Percentiles rank a stretch among this genome's conserved stretches.
Conservation (phyloP, 2,797 vertebrate species). For the Enteromius treurensis region DNA sequence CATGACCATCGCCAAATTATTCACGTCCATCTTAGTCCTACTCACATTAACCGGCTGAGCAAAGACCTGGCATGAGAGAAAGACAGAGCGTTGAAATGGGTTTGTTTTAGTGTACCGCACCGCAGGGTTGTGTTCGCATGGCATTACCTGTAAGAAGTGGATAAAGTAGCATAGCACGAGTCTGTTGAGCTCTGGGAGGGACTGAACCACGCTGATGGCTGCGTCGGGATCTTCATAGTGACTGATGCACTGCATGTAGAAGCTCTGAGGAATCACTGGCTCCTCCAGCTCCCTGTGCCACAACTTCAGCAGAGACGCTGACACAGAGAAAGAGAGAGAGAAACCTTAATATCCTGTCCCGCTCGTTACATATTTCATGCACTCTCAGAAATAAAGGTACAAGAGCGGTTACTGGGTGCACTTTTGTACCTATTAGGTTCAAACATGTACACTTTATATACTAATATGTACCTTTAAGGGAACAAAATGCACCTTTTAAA, state of each 20-base stretch:
- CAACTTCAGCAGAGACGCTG: constrained; percentile 81
- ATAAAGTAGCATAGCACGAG: constrained; percentile 85
- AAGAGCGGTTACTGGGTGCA: too few relatives aligned
- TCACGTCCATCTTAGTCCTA: constrained; percentile 86
- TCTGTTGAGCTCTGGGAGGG: constrained; percentile 80
- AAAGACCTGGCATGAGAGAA: constrained; percentile 73
- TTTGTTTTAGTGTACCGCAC: neutral
- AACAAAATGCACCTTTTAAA: too few relatives aligned
- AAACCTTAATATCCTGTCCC: neutral
- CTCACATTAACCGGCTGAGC: constrained; percentile 83
- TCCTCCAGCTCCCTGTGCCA: constrained; percentile 87
- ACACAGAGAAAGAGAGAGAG: neutral
- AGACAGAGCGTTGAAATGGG: neutral
- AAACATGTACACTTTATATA: too few relatives aligned
- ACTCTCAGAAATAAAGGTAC: too few relatives aligned
- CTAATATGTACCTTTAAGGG: too few relatives aligned
- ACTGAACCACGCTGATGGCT: constrained; percentile 79
- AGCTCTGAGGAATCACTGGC: constrained; percentile 81
- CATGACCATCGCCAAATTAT: constrained; percentile 87
- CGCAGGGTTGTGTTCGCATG: neutral
- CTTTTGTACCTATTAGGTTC: too few relatives aligned
- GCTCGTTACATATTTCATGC: too few relatives aligned
- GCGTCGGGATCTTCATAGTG: constrained; percentile 82
- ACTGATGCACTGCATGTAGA: constrained; percentile 81
- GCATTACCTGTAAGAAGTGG: constrained; percentile 82